Evolutionary conservation across 2,888 invertebrate genomes (phyloP), one percentile per base, ranked within the genome.

Genomic region (Protophormia terraenovae): DNA sequence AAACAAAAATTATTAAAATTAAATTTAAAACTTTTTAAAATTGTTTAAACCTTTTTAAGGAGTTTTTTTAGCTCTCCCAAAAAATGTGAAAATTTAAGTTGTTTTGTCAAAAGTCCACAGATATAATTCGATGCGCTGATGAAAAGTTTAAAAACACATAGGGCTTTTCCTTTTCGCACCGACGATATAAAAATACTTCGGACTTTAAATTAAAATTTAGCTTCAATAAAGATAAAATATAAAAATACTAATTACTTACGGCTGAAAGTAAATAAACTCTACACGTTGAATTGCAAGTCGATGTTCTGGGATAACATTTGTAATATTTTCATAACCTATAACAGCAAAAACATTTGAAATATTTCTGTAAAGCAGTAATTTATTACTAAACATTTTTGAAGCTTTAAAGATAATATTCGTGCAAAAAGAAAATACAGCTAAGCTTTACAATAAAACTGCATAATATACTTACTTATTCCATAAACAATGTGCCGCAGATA

Each of bases 401-500:
- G 10, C 10, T 14, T 38, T n/a, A 38, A 16, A 27, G n/a, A 3
- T 5, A 14, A 27, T 2, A 12, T 7, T 55, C 64, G 27, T 66
- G 41, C 32, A 16, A 29, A 29, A 24, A 14, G 7, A n/a, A 53
- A 55, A 55, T 41, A 50, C 1, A 6, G 45, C 55, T 29, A 24
- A 55, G 24, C 14, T 45, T 53, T 19, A 55, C 5, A 10, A 16
- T 16, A 27, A 35, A 24, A 50, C 5, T 41, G 19, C 22, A 27
- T 10, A 35, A 35, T 53, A 14, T 72, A 87, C 88, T 87, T 84
- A 92, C 92, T 92, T 92, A 35, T 87, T 86, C 89, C 90, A 90
- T 35, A 91, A 87, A 71, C 92, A 92, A 85, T 92, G 92, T 1
- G 90, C 92, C 4, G 92, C 92, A 12, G 91, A 90, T 41, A 92